phyloP scores from a whole-genome alignment of 2,797 vertebrate species.

The Todus mexicanus region DNA sequence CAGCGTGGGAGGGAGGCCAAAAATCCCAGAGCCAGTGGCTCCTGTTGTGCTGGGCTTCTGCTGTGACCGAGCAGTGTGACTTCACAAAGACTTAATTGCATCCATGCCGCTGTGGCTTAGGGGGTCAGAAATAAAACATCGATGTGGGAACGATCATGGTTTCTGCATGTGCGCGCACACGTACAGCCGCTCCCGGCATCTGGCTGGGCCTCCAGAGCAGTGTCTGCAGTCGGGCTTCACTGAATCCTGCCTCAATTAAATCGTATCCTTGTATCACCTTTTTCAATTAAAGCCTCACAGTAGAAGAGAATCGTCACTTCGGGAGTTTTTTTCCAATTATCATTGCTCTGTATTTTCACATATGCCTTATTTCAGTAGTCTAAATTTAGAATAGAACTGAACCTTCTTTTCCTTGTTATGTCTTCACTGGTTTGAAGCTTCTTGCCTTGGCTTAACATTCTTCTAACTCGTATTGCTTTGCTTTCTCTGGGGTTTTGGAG shows the following conservation, averaged over 20 bases:
- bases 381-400: not conserved
- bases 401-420: not conserved
- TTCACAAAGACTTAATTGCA: fast-evolving
- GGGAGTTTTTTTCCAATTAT: not conserved
- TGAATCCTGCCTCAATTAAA: not conserved
- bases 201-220: not conserved
- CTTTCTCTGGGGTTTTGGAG: not conserved
- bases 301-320: not conserved
- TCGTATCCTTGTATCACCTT: not conserved
- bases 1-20: not conserved
- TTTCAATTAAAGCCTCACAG: not conserved
- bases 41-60: not conserved
- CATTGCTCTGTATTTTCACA: not conserved
- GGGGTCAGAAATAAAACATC: not conserved
- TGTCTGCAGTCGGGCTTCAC: not conserved
- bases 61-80: not conserved
- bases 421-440: not conserved
- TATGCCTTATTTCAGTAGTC: not conserved
- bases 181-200: fast-evolving
- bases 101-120: fast-evolving
- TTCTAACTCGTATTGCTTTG: not conserved
- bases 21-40: not conserved
- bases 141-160: fast-evolving
- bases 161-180: not conserved
- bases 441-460: not conserved